Conservation (phyloP, 2,888 invertebrate genomes). For the Mythimna loreyi region DNA sequence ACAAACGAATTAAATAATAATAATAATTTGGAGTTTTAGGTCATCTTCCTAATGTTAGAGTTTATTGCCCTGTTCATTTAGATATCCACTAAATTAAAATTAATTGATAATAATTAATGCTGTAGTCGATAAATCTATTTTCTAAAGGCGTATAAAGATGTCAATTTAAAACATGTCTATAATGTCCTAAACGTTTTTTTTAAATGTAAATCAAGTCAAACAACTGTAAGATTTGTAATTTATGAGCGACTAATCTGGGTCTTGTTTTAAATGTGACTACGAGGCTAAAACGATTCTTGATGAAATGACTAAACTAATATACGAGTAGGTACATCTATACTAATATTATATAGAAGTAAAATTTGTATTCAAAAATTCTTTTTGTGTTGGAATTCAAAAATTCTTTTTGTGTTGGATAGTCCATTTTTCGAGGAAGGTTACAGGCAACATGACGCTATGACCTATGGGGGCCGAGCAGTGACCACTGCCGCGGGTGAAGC, state of each 20-base stretch:
- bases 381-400: no score
- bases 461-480: no score
- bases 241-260: slow-evolving; percentile 27
- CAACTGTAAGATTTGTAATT: slow-evolving; percentile 22
- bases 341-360: no score
- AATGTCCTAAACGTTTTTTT: background rate
- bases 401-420: no score
- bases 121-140: slow-evolving; percentile 7
- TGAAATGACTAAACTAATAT: background rate
- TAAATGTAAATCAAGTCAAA: slow-evolving; percentile 1
- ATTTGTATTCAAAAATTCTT: no score
- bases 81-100: slow-evolving; percentile 16
- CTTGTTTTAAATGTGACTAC: slow-evolving; percentile 6
- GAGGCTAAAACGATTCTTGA: background rate
- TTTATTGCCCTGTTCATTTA: slow-evolving; percentile 19
- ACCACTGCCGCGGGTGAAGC: no score
- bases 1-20: background rate
- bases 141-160: background rate
- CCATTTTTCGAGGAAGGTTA: no score
- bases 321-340: no score
- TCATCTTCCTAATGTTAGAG: slow-evolving; percentile 31
- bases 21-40: slow-evolving; percentile 9
- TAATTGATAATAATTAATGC: slow-evolving; percentile 25
- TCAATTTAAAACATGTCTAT: background rate
- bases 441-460: no score